Conservation (phyloP, 2,797 vertebrate genomes). For the Vultur gryphus region DNA sequence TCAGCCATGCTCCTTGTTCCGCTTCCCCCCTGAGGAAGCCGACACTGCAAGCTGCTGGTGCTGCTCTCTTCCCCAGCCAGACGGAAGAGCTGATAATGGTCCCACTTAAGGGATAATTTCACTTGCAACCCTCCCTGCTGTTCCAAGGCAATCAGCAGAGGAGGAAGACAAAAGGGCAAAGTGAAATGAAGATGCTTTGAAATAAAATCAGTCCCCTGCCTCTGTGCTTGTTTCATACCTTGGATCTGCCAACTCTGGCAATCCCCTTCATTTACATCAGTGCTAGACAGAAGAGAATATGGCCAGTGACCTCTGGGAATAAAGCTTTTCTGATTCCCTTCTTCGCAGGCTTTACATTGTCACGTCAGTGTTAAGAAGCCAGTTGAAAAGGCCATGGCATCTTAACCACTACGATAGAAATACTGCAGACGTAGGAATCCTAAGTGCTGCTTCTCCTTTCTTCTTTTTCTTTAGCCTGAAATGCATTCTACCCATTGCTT, state of each 20-base stretch:
- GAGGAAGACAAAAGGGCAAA: not conserved
- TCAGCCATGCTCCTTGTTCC: accelerated
- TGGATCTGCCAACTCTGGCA: not conserved
- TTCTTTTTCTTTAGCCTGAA: not conserved
- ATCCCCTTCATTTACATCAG: not conserved
- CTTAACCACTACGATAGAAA: not conserved
- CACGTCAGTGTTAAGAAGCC: not conserved
- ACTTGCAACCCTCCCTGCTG: not conserved
- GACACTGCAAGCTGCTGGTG: not conserved
- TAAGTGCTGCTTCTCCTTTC: not conserved
- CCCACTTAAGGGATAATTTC: not conserved
- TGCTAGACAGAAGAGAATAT: not conserved
- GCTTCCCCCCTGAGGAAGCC: not conserved
- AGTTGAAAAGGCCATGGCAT: not conserved
- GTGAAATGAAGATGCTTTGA: not conserved
- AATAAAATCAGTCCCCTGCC: not conserved
- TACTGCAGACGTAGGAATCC: not conserved
- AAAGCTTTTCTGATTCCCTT: not conserved
- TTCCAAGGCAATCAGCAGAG: not conserved
- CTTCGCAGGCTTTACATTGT: not conserved
- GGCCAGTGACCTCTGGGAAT: not conserved
- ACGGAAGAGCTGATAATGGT: not conserved
- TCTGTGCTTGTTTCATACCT: not conserved
- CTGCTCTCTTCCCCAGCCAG: not conserved
- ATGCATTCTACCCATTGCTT: not conserved